A percentile compares a stretch with the other conserved stretches of the same genome.
phyloP scores from a whole-genome alignment of 2,797 vertebrate species.

The Channallabes apus region DNA sequence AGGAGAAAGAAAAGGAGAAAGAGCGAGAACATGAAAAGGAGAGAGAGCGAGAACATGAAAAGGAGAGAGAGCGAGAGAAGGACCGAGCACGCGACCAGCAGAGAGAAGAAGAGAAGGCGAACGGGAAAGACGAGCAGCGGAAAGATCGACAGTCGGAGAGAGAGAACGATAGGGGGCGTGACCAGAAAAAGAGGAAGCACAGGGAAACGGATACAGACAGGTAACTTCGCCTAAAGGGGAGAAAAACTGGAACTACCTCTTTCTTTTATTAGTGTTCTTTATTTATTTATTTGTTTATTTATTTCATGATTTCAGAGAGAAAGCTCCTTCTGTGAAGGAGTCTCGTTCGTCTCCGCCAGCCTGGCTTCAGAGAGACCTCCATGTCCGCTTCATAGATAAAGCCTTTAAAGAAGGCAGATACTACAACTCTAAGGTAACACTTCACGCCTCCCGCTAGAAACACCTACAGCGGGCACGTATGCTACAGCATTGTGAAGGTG shows the following conservation, averaged over 20 bases:
- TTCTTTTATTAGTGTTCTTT: background rate
- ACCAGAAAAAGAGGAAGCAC: slow-evolving; percentile 71
- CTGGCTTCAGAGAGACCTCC: slow-evolving; percentile 88
- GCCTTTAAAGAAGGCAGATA: slow-evolving; percentile 83
- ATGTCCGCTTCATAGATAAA: slow-evolving; percentile 88
- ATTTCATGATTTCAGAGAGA: slow-evolving; percentile 63
- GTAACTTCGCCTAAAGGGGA: slow-evolving; percentile 42
- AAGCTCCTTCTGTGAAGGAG: slow-evolving; percentile 68
- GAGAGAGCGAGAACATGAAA: slow-evolving; percentile 28
- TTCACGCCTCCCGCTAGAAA: background rate
- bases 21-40: slow-evolving; percentile 43
- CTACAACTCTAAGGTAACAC: slow-evolving; percentile 90
- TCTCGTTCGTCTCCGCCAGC: slow-evolving; percentile 63
- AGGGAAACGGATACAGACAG: slow-evolving; percentile 67
- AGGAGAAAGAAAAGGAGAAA: slow-evolving; percentile 50
- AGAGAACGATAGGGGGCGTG: slow-evolving; percentile 55
- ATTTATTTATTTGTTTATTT: background rate
- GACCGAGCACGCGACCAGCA: background rate
- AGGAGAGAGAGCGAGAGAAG: background rate
- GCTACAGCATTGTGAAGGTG: background rate
- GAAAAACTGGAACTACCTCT: background rate
- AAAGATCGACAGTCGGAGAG: slow-evolving; percentile 65
- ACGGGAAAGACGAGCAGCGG: slow-evolving; percentile 49
- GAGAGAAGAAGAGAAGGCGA: slow-evolving; percentile 37
- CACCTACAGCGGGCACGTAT: too few relatives aligned